These are phyloP conservation scores for Geotrupes spiniger DNA, from an alignment of 2,888 invertebrate species.

Conservation along the genomic window DNA sequence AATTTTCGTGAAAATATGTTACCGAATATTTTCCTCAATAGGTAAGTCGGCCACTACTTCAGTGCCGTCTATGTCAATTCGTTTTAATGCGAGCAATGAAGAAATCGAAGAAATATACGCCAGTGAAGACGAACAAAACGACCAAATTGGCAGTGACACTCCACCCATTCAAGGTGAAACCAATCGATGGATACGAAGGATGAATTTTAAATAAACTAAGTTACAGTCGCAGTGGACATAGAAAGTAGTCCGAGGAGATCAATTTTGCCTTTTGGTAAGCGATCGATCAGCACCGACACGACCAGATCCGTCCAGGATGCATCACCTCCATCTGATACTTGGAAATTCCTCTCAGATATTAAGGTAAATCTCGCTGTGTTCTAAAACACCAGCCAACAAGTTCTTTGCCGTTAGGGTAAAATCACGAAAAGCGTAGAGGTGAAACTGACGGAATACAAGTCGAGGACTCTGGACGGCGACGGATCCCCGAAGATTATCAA, in stretches of 20 bases:
- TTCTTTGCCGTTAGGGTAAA: slow-evolving; percentile 55
- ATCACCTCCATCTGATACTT: slow-evolving; percentile 61
- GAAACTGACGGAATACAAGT: slow-evolving; percentile 66
- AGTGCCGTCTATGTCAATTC: slow-evolving; percentile 58
- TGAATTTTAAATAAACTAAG: too few species aligned
- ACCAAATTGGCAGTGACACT: not conserved
- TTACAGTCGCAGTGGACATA: slow-evolving; percentile 33
- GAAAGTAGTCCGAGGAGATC: slow-evolving; percentile 56
- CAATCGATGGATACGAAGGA: too few species aligned
- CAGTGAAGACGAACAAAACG: slow-evolving; percentile 56
- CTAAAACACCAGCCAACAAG: too few species aligned
- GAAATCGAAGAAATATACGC: slow-evolving; percentile 68
- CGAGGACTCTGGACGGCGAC: slow-evolving; percentile 39
- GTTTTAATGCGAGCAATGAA: slow-evolving; percentile 75
- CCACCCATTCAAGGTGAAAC: not conserved
- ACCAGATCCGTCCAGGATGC: slow-evolving; percentile 39
- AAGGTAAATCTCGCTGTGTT: too few species aligned
- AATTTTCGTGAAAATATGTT: too few species aligned
- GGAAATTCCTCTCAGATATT: slow-evolving; percentile 71
- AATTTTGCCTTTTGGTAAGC: slow-evolving; percentile 59
- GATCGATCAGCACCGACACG: slow-evolving; percentile 60
- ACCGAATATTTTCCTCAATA: slow-evolving; percentile 23
- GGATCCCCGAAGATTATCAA: slow-evolving; percentile 41
- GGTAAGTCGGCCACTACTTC: slow-evolving; percentile 50
- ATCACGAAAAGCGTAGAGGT: slow-evolving; percentile 77